Conservation (phyloP, 1,140 invertebrate species). For the Meloidogyne exigua region DNA sequence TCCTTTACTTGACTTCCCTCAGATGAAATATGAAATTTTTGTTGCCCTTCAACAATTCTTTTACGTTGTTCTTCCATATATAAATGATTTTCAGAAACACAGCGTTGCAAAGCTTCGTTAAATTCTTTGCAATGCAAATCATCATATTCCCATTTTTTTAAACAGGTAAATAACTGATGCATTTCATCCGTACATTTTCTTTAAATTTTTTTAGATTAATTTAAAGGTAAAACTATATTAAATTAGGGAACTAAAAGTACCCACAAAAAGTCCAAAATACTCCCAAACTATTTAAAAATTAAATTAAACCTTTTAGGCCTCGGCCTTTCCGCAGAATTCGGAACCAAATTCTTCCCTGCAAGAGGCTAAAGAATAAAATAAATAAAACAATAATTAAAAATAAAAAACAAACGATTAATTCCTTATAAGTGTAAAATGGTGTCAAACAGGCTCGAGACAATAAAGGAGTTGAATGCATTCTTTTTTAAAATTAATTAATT, state of each 20-base stretch:
- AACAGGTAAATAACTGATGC: slow-evolving; percentile 53
- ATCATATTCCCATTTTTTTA: slow-evolving; percentile 61
- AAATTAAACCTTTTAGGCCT: neutral
- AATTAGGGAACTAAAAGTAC: too few relatives aligned
- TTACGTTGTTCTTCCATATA: slow-evolving; percentile 2
- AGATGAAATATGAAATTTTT: neutral
- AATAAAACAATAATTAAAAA: neutral
- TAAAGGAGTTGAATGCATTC: neutral
- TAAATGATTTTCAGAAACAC: neutral
- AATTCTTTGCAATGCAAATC: slow-evolving; percentile 53
- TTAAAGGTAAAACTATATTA: too few relatives aligned
- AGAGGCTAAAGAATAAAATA: neutral
- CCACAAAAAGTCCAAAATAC: too few relatives aligned
- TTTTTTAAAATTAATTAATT: neutral
- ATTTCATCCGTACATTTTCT: slow-evolving; percentile 39
- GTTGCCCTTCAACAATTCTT: neutral
- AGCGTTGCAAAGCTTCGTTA: slow-evolving; percentile 32
- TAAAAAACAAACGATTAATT: neutral
- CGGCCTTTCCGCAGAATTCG: neutral
- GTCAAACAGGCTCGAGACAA: neutral
- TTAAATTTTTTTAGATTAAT: neutral
- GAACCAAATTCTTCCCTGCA: neutral
- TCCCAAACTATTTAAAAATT: too few relatives aligned
- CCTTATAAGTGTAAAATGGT: neutral
- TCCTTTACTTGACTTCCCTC: neutral